Base-by-base conservation (phyloP, 1,140 invertebrate genomes). In the Zaprionus taronus region DNA sequence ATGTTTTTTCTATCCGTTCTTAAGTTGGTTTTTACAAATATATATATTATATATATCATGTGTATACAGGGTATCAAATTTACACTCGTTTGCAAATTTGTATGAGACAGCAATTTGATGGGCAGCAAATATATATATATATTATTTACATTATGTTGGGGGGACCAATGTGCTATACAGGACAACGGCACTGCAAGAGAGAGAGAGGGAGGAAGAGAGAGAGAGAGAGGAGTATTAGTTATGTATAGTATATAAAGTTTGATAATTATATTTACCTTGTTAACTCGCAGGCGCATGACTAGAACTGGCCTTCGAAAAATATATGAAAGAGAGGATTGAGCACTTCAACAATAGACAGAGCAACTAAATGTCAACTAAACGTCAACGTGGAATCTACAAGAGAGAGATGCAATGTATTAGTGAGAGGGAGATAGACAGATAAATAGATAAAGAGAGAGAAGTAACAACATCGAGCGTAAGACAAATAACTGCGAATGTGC, bases 51-150 rank as follows among this genome's bases (percentile, higher is more conserved):
- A 62, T 41, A 51, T 67, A 67, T 67, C 28, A 24, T 24, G 38
- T 67, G 56, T 69, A 44, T 60, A 69, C 66, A 76, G 17, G 44
- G 55, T 41, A 60, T 49, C 51, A 62, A 79, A 89, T 87, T 38
- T 87, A 87, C 85, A 89, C 84, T 81, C 72, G 53, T 51, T 79
- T 79, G 57, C 51, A 47, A 83, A 75, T 87, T 83, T 79, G 11
- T 83, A 75, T 72, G 44, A 75, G 71, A 87, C 83, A 87, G 78
- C 84, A 87, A 78, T 79, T 80, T 72, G 58, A 47, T 75, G 51
- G 66, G 72, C 77, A 86, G 84, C 74, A 72, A 65, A n/a, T n/a
- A n/a, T 41, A 44, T 57, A 64, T 72, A 15, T 82, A 80, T 66
- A 63, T 61, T 65, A 57, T 72, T 24, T 70, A 72, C 64, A 61